Evolutionary conservation across 2,797 vertebrate species (phyloP), one percentile per base, ranked within the genome.

Genomic region (Pangasius krempfi): DNA sequence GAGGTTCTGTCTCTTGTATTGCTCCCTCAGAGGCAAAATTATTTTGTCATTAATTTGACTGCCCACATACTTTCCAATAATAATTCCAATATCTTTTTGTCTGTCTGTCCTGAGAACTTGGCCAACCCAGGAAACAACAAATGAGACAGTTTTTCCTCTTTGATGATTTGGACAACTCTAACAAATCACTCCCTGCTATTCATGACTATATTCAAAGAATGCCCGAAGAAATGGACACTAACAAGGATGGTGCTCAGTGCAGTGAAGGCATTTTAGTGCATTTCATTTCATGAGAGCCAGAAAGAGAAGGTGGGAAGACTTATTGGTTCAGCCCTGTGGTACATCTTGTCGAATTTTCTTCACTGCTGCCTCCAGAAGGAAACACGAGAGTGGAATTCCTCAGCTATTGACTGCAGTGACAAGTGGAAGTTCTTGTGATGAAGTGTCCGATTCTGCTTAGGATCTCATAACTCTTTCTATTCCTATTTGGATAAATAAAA

Each of bases 121-220:
- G 92, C 92, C 91, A 87, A 94, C 78, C 92, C 90, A 95, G 93
- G 93, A 62, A 93, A 87, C 85, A 91, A 90, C 87, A 95, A 94
- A 91, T 94, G 94, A 91, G 96, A 97, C 84, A 88, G 95, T 96
- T 86, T 96, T 96, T 95, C 94, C 1, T 97, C 80, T 92, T 96
- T 94, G 95, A 97, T 76, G 25, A 50, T 47, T 76, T 76, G 22
- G 25, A 76, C 92, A 94, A 95, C 75, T 96, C 96, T 1, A 94
- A 96, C 89, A 93, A 92, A 86, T 94, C 95, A 85, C 86, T 96
- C 52, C 95, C 95, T 88, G 94, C 93, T 86, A 92, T 96, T 87
- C 94, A 95, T 87, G 93, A 95, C 88, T 96, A 96, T 91, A 94
- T 96, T 91, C 89, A 94, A 93, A 95, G 93, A 94, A 95, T 95